These are phyloP conservation scores for Cyclophora punctaria DNA, from an alignment of 2,888 invertebrate genomes.

Conservation along the genomic window DNA sequence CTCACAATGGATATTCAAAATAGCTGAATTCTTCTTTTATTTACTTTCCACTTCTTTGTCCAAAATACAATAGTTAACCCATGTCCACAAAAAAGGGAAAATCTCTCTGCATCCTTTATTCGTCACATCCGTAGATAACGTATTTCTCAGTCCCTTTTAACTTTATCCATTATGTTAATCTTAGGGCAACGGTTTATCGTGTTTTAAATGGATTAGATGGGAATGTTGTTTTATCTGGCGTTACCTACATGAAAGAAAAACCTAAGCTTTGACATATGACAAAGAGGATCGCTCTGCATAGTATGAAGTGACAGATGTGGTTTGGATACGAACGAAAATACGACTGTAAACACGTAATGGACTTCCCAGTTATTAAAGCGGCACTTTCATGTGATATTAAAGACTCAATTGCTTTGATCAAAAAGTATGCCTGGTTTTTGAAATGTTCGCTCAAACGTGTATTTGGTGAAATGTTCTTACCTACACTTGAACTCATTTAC, in stretches of 20 bases:
- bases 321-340: conserved; percentile 5
- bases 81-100: conserved; percentile 41
- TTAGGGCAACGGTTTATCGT: conserved; percentile 53
- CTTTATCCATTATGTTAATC: conserved; percentile 62
- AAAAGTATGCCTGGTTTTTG: not conserved
- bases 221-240: conserved; percentile 40
- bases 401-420: not conserved
- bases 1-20: conserved; percentile 12
- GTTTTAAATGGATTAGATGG: conserved; percentile 49
- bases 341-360: not conserved
- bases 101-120: conserved; percentile 51
- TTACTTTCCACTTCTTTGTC: conserved; percentile 42
- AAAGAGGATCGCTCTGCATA: conserved; percentile 18
- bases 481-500: too few relatives aligned
- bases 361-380: not conserved
- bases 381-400: not conserved
- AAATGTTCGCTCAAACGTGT: too few relatives aligned
- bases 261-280: conserved; percentile 28
- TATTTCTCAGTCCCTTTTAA: conserved; percentile 54
- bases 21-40: conserved; percentile 28
- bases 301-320: conserved; percentile 11
- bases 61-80: conserved; percentile 53
- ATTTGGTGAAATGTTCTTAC: too few relatives aligned
- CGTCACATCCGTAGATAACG: conserved; percentile 46
- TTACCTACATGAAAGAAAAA: conserved; percentile 24